Base-by-base conservation (phyloP, 1,140 invertebrate species). In the Tribolium madens region DNA sequence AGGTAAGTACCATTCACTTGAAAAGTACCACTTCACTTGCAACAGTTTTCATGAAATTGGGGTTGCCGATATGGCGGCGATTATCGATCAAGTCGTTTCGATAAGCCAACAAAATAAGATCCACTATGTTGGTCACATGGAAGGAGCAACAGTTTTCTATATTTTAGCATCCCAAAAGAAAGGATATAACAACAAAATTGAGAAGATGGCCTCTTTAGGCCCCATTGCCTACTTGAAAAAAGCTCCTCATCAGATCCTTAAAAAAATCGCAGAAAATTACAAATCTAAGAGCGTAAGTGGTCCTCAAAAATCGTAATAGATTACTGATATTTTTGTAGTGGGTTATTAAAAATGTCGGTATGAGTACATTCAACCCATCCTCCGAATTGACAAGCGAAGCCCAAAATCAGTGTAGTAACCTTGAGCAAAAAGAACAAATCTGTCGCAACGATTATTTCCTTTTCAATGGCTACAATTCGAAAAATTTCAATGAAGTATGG, bases 41-140 rank as follows among this genome's bases (percentile, higher is more conserved):
- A 82, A 84, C 81, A 92, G 91, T 78, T 94, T 87, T 84, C 90
- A 94, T 81, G 92, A 94, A 85, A 92, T 93, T 86, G 90, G 88
- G 1, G 75, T 84, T 3, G 89, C 88, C 79, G 92, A 93, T 83
- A 70, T 93, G 10, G 90, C 92, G 13, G 88, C 91, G 0, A 87
- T 88, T 80, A 87, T 93, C 6, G 86, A 91, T 76, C 89, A 88
- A 78, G 86, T 91, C 13, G 77, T 91, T n/a, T 78, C 83, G 1
- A 75, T 69, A 15, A 92, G 91, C 0, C 81, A 84, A 0, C 79
- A 86, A 53, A 15, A 73, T 9, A 73, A 48, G 5, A 10, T 73
- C 9, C 13, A 50, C 33, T 73, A 73, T 26, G 48, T 73, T 18
- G 71, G 71, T n/a, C 71, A 73, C 10, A 47, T 42, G 6, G 33